Percentiles rank a stretch among this genome's conserved stretches.
Conservation (phyloP, 2,797 vertebrate genomes). For the Amblyraja radiata region DNA sequence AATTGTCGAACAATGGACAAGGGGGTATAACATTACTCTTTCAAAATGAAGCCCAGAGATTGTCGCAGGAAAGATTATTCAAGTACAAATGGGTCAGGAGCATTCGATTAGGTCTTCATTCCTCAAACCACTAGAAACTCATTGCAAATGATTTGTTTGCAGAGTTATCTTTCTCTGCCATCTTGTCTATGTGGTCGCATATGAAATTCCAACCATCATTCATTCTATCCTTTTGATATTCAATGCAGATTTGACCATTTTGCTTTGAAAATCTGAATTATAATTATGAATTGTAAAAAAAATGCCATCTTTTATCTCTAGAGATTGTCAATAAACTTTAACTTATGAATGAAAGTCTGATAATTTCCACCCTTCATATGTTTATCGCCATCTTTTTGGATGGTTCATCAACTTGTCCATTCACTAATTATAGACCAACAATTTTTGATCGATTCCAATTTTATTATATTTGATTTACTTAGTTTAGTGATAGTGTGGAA, state of each 20-base stretch:
- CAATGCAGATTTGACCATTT: background rate
- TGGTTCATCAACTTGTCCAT: background rate
- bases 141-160: background rate
- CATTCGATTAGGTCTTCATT: background rate
- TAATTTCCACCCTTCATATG: background rate
- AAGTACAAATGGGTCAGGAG: background rate
- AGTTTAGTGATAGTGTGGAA: too few species aligned
- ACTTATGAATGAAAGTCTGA: background rate
- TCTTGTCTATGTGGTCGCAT: background rate
- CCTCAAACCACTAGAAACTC: background rate
- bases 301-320: background rate
- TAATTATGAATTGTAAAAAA: constrained; percentile 7
- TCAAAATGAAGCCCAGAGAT: background rate
- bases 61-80: background rate
- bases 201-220: background rate
- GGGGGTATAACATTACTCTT: background rate
- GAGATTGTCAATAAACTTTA: background rate
- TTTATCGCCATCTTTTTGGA: background rate
- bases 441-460: too few species aligned
- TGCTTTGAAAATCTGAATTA: background rate
- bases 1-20: background rate
- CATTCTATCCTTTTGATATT: background rate
- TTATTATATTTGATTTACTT: too few species aligned
- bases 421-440: background rate
- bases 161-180: background rate